These are phyloP conservation scores for Strigamia maritima DNA, from an alignment of 2,888 invertebrate species.

Conservation along the genomic window DNA sequence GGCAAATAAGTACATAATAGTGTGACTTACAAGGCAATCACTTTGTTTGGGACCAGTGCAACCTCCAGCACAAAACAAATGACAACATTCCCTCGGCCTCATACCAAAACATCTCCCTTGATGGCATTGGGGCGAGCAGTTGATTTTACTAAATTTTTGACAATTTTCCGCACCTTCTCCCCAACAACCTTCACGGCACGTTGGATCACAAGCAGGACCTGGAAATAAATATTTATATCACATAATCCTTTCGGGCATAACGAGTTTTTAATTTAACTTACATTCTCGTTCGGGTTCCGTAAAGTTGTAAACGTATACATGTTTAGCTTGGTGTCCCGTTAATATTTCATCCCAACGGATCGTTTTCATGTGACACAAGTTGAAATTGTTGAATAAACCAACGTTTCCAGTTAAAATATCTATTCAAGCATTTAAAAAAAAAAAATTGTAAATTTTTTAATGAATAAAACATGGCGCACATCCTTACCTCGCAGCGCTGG, in stretches of 20 bases:
- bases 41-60: conserved; percentile 90
- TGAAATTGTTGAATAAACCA: conserved; percentile 88
- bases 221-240: not conserved
- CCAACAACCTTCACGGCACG: conserved; percentile 75
- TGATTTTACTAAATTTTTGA: conserved; percentile 88
- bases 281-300: conserved; percentile 73
- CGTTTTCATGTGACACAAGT: conserved; percentile 85
- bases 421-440: conserved; percentile 50
- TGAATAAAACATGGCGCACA: not conserved
- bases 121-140: conserved; percentile 90
- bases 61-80: conserved; percentile 94
- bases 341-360: conserved; percentile 95
- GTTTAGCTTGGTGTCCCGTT: conserved; percentile 67
- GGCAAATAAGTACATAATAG: too few relatives aligned
- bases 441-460: not conserved
- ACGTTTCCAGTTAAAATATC: conserved; percentile 89
- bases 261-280: conserved; percentile 55
- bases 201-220: conserved; percentile 50
- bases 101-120: conserved; percentile 91
- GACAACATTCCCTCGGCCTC: conserved; percentile 83
- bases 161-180: conserved; percentile 89
- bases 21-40: conserved; percentile 76
- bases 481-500: conserved; percentile 69
- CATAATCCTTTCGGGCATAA: not conserved
- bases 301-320: conserved; percentile 79